Evolutionary conservation across 2,888 invertebrate species (phyloP).

Genomic region (Orthosia gothica): DNA sequence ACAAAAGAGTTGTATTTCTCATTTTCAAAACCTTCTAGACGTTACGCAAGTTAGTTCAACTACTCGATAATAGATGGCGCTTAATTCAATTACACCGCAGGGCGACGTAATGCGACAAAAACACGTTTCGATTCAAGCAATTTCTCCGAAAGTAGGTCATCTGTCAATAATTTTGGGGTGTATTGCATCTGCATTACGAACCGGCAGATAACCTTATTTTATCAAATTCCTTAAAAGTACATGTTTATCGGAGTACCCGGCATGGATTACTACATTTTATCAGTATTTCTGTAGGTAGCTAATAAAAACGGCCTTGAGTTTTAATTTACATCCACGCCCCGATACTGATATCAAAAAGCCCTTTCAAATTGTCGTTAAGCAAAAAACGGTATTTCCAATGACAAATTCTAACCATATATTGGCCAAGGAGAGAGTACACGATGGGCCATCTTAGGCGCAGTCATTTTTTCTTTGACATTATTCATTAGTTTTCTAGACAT

Average conservation of each 20-base stretch:
- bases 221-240: conserved; percentile 11
- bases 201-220: conserved; percentile 19
- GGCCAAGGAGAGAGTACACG: conserved; percentile 23
- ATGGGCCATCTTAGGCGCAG: conserved; percentile 24
- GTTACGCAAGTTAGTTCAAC: conserved; percentile 29
- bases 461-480: neutral
- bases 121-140: conserved; percentile 44
- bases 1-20: neutral
- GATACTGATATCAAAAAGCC: conserved; percentile 4
- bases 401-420: neutral
- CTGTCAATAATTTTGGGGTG: conserved; percentile 1
- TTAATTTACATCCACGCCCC: conserved; percentile 33
- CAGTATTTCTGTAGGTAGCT: conserved; percentile 28
- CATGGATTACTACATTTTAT: conserved; percentile 32
- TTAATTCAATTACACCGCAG: conserved; percentile 22
- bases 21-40: conserved; percentile 37
- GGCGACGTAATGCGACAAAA: conserved; percentile 49
- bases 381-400: neutral
- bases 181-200: conserved; percentile 2
- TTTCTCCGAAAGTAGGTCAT: conserved; percentile 45
- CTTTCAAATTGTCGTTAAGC: conserved; percentile 19
- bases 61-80: conserved; percentile 55
- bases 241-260: conserved; percentile 6
- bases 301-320: conserved; percentile 39
- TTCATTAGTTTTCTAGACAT: neutral